Percentiles rank a stretch among this genome's conserved stretches.
These are phyloP conservation scores for Galagoides demidoff DNA, from an alignment of 2,797 vertebrate genomes.

Conservation along the genomic window DNA sequence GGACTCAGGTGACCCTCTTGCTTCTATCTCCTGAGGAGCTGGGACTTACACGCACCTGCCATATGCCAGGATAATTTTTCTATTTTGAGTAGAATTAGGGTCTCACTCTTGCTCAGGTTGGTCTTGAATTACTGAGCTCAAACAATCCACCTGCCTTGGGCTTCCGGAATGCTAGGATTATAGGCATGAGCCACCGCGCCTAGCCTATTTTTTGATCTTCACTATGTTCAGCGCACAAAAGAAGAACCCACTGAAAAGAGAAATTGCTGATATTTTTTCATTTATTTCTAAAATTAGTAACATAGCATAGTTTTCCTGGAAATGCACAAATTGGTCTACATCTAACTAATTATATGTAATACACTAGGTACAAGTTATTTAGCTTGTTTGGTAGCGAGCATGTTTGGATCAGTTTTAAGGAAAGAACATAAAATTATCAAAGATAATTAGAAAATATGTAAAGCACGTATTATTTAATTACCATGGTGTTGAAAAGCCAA, in stretches of 20 bases:
- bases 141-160: too few relatives aligned
- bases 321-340: not conserved
- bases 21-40: too few relatives aligned
- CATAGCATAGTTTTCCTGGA: not conserved
- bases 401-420: not conserved
- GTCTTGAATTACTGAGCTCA: too few relatives aligned
- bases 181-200: too few relatives aligned
- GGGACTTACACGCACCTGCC: too few relatives aligned
- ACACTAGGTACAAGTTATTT: not conserved
- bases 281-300: slow-evolving; percentile 2
- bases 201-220: not conserved
- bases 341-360: not conserved
- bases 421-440: not conserved
- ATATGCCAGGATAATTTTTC: too few relatives aligned
- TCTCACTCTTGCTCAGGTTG: too few relatives aligned
- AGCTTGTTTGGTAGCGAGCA: not conserved
- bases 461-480: not conserved
- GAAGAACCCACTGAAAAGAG: not conserved
- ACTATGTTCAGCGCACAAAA: slow-evolving; percentile 22
- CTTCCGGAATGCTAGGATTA: too few relatives aligned
- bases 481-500: not conserved
- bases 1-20: too few relatives aligned
- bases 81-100: too few relatives aligned
- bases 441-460: not conserved
- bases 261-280: not conserved